Conservation (phyloP, 2,888 invertebrate genomes). For the Apamea sordens region DNA sequence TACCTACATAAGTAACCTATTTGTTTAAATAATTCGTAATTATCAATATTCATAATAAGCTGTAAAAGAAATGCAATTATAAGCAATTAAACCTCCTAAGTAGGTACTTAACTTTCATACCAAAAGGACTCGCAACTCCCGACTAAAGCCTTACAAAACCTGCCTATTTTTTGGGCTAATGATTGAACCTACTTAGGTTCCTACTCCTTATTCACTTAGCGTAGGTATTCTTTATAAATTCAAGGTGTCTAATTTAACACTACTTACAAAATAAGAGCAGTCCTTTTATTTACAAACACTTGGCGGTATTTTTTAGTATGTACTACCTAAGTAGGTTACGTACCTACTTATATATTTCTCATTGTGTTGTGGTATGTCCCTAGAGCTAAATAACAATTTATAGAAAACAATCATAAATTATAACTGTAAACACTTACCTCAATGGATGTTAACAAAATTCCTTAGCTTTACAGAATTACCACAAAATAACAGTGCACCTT, state of each 20-base stretch:
- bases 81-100: neutral
- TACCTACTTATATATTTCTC: neutral
- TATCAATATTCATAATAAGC: neutral
- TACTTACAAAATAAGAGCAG: neutral
- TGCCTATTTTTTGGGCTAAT: neutral
- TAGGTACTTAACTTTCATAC: neutral
- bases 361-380: neutral
- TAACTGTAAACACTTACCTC: slow-evolving; percentile 40
- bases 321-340: neutral
- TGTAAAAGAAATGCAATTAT: slow-evolving; percentile 1
- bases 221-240: neutral
- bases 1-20: neutral
- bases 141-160: neutral
- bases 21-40: neutral
- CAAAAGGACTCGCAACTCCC: neutral
- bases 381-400: neutral
- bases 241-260: neutral
- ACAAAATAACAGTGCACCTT: slow-evolving; percentile 35
- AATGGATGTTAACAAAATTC: slow-evolving; percentile 32
- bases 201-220: neutral
- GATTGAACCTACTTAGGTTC: neutral
- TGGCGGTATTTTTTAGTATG: slow-evolving; percentile 2
- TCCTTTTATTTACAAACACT: slow-evolving; percentile 45
- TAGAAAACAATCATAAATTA: slow-evolving; percentile 5
- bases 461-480: slow-evolving; percentile 35